These are phyloP conservation scores for Cricetomys ansorgei DNA, from an alignment of 2,113 vertebrate genomes.

Conservation along the genomic window DNA sequence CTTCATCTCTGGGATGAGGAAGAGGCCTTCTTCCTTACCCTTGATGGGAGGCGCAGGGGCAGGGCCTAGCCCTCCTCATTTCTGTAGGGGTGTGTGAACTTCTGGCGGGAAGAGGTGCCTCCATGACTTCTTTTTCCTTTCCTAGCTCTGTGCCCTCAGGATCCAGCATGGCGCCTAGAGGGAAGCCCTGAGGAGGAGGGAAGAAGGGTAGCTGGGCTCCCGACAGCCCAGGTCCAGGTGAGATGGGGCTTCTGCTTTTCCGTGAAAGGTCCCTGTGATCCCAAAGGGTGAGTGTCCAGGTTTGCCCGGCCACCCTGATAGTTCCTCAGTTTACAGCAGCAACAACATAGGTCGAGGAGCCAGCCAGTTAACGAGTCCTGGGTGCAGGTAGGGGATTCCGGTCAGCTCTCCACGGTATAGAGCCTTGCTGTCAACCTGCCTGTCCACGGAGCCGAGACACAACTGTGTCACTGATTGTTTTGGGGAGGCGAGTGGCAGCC, in stretches of 20 bases:
- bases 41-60: background rate
- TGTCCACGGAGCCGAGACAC: background rate
- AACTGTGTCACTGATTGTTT: background rate
- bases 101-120: background rate
- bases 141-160: constrained; percentile 67
- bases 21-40: background rate
- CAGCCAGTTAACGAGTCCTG: background rate
- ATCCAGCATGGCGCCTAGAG: background rate
- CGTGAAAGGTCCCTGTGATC: background rate
- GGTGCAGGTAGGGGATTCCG: background rate
- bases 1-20: background rate
- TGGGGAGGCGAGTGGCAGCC: background rate
- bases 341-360: background rate
- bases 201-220: background rate
- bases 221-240: constrained; percentile 61
- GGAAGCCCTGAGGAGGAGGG: background rate
- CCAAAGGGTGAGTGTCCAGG: background rate
- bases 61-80: background rate
- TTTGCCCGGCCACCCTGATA: background rate
- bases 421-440: background rate
- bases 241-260: constrained; percentile 25
- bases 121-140: constrained; percentile 19
- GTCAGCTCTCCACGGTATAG: background rate
- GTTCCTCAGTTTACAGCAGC: background rate
- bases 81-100: background rate